Evolutionary conservation across 1,140 invertebrate genomes (phyloP).

Genomic region (Cyrtorhinus lividipennis): DNA sequence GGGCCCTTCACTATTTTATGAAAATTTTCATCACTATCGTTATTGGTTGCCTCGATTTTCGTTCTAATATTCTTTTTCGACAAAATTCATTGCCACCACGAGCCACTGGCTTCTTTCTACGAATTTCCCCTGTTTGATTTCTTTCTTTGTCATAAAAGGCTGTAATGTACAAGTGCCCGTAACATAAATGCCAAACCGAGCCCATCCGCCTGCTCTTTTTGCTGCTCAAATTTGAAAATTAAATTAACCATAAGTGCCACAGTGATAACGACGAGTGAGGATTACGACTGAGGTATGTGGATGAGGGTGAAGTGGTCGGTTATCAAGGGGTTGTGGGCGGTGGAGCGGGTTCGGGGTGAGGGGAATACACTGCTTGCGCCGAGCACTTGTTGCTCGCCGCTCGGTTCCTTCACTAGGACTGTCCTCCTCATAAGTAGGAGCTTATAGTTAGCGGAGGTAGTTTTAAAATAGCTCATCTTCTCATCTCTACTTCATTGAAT

Average conservation of each 20-base stretch:
- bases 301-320: background rate
- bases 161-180: background rate
- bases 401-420: slow-evolving; percentile 2
- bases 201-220: background rate
- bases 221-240: background rate
- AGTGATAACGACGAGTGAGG: background rate
- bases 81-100: too few relatives aligned
- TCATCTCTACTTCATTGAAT: background rate
- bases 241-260: slow-evolving; percentile 4
- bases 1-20: background rate
- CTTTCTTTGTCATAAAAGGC: background rate
- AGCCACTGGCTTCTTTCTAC: too few relatives aligned
- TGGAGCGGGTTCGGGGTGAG: background rate
- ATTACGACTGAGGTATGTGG: background rate
- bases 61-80: too few relatives aligned
- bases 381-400: slow-evolving; percentile 7
- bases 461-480: too few relatives aligned
- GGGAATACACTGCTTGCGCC: background rate
- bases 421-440: background rate
- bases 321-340: background rate
- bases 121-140: too few relatives aligned
- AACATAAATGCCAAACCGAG: background rate
- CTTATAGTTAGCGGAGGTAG: too few relatives aligned
- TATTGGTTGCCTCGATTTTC: too few relatives aligned
- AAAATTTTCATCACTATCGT: too few relatives aligned